phyloP scores from a whole-genome alignment of 2,113 vertebrate species.

The Hepsetus odoe region DNA sequence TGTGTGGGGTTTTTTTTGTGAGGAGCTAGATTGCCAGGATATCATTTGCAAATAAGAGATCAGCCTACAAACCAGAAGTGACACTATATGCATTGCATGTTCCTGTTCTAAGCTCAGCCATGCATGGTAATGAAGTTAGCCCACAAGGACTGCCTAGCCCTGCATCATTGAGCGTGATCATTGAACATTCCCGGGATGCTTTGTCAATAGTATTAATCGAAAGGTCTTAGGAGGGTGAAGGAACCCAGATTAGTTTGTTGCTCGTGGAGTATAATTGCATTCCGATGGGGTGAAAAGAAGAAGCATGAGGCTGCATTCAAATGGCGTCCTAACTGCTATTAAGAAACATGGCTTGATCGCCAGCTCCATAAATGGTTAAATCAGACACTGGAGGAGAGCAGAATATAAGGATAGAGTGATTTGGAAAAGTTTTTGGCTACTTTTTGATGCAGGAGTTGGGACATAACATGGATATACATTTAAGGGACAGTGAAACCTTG shows the following conservation, averaged over 20 bases:
- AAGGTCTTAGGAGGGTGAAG: conserved; percentile 1
- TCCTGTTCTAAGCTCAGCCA: background rate
- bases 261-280: conserved; percentile 24
- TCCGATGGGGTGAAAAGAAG: conserved; percentile 25
- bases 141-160: background rate
- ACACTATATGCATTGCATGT: background rate
- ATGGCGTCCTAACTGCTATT: background rate
- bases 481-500: background rate
- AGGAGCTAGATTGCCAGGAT: background rate
- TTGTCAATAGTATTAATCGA: conserved; percentile 22
- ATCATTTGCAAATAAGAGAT: background rate
- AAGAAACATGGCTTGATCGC: background rate
- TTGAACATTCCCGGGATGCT: background rate
- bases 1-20: background rate
- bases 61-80: conserved; percentile 6
- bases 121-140: conserved; percentile 27
- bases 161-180: conserved; percentile 7
- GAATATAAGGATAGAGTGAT: background rate
- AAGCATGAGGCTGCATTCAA: conserved; percentile 34
- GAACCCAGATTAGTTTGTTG: conserved; percentile 26
- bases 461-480: background rate
- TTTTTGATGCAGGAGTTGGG: background rate
- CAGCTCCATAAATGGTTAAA: background rate
- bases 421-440: background rate
- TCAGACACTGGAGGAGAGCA: background rate